Percentiles rank a stretch among this genome's conserved stretches.
These are phyloP conservation scores for Brachionus angularis DNA, from an alignment of 1,140 invertebrate species.

Conservation along the genomic window DNA sequence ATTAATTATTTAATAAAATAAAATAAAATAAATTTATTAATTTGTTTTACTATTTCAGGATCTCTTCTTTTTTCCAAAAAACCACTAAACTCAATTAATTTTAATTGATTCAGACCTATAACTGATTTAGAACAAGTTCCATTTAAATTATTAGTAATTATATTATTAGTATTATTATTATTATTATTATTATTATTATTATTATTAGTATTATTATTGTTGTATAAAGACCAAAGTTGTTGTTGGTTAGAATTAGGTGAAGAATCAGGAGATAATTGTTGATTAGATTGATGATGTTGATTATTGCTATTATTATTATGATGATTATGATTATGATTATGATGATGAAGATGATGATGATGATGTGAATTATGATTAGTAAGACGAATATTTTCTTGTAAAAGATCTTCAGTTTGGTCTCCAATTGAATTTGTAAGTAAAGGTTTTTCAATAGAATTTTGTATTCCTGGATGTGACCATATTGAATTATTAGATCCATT, in stretches of 20 bases:
- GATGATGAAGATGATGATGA: background rate
- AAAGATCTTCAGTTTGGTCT: slow-evolving; percentile 8
- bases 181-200: too few relatives aligned
- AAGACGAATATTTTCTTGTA: slow-evolving; percentile 28
- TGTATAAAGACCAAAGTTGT: slow-evolving; percentile 24
- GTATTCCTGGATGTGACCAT: slow-evolving; percentile 34
- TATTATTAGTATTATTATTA: background rate
- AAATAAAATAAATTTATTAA: background rate
- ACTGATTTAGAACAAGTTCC: background rate
- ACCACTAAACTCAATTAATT: slow-evolving; percentile 38
- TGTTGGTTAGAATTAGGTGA: slow-evolving; percentile 29
- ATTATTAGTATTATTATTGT: background rate
- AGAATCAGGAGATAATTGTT: slow-evolving; percentile 13
- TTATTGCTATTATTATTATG: slow-evolving; percentile 7
- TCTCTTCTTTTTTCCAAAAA: slow-evolving; percentile 28
- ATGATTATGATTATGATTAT: background rate
- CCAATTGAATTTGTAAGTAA: too few relatives aligned
- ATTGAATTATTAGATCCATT: slow-evolving; percentile 16
- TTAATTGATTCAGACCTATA: slow-evolving; percentile 15
- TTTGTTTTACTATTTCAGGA: slow-evolving; percentile 25
- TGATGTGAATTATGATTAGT: slow-evolving; percentile 23
- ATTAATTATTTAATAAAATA: background rate
- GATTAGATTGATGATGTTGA: background rate
- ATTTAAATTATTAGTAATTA: background rate
- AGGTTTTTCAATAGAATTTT: too few relatives aligned